phyloP scores from a whole-genome alignment of 2,113 vertebrate genomes.

The Embiotoca jacksoni region DNA sequence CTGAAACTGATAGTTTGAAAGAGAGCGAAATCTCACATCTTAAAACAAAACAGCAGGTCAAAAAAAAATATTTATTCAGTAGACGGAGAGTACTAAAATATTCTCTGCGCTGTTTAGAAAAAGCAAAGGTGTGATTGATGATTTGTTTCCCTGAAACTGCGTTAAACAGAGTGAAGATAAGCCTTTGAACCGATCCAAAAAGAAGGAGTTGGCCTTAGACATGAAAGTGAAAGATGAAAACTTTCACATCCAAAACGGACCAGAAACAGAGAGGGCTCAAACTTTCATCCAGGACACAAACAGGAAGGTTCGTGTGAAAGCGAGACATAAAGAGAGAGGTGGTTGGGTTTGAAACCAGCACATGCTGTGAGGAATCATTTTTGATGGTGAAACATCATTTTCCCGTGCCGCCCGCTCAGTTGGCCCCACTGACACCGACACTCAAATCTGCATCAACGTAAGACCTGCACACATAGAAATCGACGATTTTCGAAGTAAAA shows the following conservation, averaged over 20 bases:
- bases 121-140: background rate
- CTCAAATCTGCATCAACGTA: too few relatives aligned
- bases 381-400: background rate
- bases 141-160: background rate
- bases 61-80: background rate
- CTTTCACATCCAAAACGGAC: slow-evolving; percentile 20
- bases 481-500: too few relatives aligned
- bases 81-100: background rate
- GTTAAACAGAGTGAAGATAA: background rate
- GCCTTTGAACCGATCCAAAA: background rate
- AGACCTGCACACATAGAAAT: too few relatives aligned
- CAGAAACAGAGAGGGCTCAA: slow-evolving; percentile 66
- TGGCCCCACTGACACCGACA: too few relatives aligned
- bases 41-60: background rate
- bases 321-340: slow-evolving; percentile 29
- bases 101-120: background rate
- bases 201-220: background rate
- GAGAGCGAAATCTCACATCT: slow-evolving; percentile 1
- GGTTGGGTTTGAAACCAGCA: slow-evolving; percentile 47
- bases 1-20: slow-evolving; percentile 12
- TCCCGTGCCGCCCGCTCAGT: background rate
- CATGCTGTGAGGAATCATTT: slow-evolving; percentile 19
- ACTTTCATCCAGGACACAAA: slow-evolving; percentile 59
- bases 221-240: slow-evolving; percentile 73
- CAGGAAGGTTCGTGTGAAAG: slow-evolving; percentile 55